Conservation (phyloP, 2,113 vertebrate genomes). For the Thamnaconus septentrionalis region DNA sequence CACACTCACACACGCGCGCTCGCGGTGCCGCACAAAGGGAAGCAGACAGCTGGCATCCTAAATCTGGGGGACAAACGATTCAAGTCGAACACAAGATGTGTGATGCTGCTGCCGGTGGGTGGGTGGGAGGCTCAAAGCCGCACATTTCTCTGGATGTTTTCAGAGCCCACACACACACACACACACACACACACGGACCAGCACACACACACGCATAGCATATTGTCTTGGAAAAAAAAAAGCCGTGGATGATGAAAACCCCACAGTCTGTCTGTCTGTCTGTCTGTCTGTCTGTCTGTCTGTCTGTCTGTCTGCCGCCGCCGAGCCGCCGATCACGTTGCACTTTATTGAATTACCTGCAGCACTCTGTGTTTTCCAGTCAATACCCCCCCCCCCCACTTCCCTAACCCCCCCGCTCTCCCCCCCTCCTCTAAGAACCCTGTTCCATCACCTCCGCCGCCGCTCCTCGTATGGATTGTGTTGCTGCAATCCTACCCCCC, state of each 20-base stretch:
- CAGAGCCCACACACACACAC: conserved; percentile 17
- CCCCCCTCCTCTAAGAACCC: conserved; percentile 40
- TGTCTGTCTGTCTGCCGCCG: too few relatives aligned
- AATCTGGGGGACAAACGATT: conserved; percentile 60
- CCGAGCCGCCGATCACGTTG: conserved; percentile 46
- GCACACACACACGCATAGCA: too few relatives aligned
- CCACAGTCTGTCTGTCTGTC: too few relatives aligned
- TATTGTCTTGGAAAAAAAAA: too few relatives aligned
- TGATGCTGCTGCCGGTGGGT: conserved; percentile 28
- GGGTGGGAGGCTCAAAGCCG: conserved; percentile 10
- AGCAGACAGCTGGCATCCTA: conserved; percentile 70
- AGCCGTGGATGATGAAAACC: too few relatives aligned
- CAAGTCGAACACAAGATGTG: conserved; percentile 43
- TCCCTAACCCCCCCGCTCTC: too few relatives aligned
- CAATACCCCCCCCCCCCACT: conserved; percentile 41
- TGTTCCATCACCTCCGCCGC: conserved; percentile 45
- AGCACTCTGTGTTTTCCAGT: conserved; percentile 58
- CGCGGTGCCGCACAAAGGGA: conserved; percentile 51
- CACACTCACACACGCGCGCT: conserved; percentile 3
- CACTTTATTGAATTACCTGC: conserved; percentile 65
- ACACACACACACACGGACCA: neutral
- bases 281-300: too few relatives aligned
- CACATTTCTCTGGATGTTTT: conserved; percentile 50
- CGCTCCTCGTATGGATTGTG: conserved; percentile 59
- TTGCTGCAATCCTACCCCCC: conserved; percentile 65